Conservation (phyloP, 2,797 vertebrate genomes). For the Carapus acus region DNA sequence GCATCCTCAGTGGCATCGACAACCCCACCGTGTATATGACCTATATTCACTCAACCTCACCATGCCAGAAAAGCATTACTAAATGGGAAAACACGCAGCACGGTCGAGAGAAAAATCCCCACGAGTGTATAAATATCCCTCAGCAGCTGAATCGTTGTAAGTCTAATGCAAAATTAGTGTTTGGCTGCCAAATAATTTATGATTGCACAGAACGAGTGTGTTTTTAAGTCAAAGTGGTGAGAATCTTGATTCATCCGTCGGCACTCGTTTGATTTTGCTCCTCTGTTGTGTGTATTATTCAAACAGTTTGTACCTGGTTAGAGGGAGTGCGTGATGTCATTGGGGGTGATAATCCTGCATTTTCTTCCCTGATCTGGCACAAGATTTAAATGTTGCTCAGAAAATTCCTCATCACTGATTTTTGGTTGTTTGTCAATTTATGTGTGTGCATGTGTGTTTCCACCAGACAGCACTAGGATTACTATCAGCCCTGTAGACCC, state of each 20-base stretch:
- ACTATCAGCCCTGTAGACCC: too few relatives aligned
- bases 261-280: conserved; percentile 10
- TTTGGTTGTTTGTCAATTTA: too few relatives aligned
- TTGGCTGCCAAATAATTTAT: conserved; percentile 78
- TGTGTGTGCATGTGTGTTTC: too few relatives aligned
- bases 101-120: conserved; percentile 57
- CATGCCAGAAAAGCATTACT: conserved; percentile 65
- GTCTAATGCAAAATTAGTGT: conserved; percentile 81
- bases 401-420: too few relatives aligned
- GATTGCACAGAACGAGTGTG: conserved; percentile 65
- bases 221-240: conserved; percentile 71
- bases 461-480: too few relatives aligned
- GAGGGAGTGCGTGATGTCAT: conserved; percentile 49
- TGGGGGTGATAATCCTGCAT: conserved; percentile 37
- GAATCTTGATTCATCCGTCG: conserved; percentile 63
- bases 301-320: conserved; percentile 61
- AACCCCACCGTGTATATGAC: conserved; percentile 65
- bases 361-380: too few relatives aligned
- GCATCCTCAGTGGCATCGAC: conserved; percentile 53
- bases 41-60: conserved; percentile 68
- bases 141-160: conserved; percentile 77
- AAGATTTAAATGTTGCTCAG: too few relatives aligned
- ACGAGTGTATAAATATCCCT: conserved; percentile 77
- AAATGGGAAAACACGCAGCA: conserved; percentile 56
- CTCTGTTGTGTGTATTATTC: conserved; percentile 15